phyloP scores from a whole-genome alignment of 2,113 vertebrate genomes.

The Chloropsis cyanopogon region DNA sequence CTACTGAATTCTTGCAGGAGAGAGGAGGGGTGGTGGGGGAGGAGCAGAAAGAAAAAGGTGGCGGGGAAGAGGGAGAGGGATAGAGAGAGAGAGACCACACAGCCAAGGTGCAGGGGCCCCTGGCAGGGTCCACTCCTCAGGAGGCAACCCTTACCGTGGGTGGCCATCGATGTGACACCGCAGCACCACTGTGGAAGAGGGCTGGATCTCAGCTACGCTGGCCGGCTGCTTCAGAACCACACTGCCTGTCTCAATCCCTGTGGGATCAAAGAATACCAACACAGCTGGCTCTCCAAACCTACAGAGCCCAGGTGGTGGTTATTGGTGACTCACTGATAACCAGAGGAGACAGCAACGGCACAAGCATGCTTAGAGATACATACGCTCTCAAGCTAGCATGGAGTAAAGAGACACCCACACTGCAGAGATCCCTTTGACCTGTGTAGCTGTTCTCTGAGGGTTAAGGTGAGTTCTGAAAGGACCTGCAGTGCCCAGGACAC shows the following conservation, averaged over 20 bases:
- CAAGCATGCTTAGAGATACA: not conserved
- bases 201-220: conserved; percentile 84
- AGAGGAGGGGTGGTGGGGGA: not conserved
- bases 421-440: not conserved
- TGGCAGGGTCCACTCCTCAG: not conserved
- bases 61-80: not conserved
- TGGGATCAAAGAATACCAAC: not conserved
- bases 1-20: conserved; percentile 28
- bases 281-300: not conserved
- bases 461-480: not conserved
- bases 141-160: conserved; percentile 84
- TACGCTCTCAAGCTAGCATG: not conserved
- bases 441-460: not conserved
- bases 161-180: conserved; percentile 94
- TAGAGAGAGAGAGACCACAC: not conserved
- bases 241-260: conserved; percentile 91
- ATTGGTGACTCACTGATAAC: not conserved
- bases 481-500: not conserved
- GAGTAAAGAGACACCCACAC: not conserved
- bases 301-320: not conserved
- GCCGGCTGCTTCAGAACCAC: conserved; percentile 87
- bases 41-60: not conserved
- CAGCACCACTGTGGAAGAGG: conserved; percentile 81
- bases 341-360: not conserved
- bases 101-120: not conserved